phyloP scores from a whole-genome alignment of 2,113 vertebrate genomes.

The Hyperopisus bebe region DNA sequence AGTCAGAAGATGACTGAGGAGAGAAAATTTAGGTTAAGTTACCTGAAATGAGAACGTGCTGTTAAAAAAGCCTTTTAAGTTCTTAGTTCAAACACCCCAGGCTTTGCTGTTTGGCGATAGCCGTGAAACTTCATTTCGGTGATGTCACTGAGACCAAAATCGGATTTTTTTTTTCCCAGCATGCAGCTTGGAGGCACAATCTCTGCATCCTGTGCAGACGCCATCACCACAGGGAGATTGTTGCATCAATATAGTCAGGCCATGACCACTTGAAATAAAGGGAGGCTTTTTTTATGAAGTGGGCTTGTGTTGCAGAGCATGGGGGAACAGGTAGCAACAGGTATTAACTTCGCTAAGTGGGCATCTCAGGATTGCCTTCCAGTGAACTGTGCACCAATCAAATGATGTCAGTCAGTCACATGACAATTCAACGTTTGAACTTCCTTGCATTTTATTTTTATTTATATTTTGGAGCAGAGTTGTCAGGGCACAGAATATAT shows the following conservation, averaged over 20 bases:
- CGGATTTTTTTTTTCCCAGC: constrained; percentile 54
- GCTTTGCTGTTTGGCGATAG: constrained; percentile 35
- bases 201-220: constrained; percentile 52
- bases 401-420: neutral
- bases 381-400: constrained; percentile 36
- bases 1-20: constrained; percentile 47
- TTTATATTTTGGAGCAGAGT: neutral
- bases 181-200: constrained; percentile 48
- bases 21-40: constrained; percentile 62
- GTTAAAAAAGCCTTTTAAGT: constrained; percentile 61
- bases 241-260: neutral
- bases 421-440: neutral
- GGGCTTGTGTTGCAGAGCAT: too few species aligned
- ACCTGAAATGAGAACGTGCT: constrained; percentile 68
- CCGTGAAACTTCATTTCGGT: constrained; percentile 58
- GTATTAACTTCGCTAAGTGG: constrained; percentile 29
- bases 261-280: neutral
- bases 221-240: neutral
- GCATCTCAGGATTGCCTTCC: constrained; percentile 24
- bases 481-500: neutral
- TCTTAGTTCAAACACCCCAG: constrained; percentile 36
- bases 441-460: neutral
- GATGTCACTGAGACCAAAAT: constrained; percentile 61
- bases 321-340: constrained; percentile 32
- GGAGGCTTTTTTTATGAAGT: neutral